Evolutionary conservation across 2,888 invertebrate genomes (phyloP).

Genomic region (Eupithecia vulgata): DNA sequence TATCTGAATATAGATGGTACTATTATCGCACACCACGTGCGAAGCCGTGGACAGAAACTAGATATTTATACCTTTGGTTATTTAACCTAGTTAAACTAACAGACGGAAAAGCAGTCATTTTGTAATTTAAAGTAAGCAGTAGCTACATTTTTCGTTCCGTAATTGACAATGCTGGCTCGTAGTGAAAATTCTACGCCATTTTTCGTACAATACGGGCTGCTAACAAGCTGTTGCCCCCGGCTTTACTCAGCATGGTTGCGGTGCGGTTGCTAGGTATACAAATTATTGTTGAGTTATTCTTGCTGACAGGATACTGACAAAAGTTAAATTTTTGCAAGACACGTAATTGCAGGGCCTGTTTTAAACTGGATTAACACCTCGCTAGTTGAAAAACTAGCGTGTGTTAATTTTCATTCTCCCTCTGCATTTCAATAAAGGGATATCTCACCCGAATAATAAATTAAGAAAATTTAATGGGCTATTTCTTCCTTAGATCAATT

Average conservation of each 20-base stretch:
- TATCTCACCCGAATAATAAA: too few species aligned
- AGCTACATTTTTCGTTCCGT: not conserved
- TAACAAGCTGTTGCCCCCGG: not conserved
- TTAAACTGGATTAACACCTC: too few species aligned
- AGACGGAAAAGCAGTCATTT: not conserved
- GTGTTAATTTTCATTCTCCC: too few species aligned
- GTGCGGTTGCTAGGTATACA: not conserved
- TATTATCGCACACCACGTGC: too few species aligned
- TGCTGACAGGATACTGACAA: not conserved
- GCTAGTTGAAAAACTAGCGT: too few species aligned
- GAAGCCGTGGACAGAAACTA: too few species aligned
- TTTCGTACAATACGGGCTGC: not conserved
- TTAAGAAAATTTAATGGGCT: too few species aligned
- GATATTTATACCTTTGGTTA: not conserved
- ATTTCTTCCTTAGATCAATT: too few species aligned
- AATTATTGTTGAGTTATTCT: not conserved
- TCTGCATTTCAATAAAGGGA: too few species aligned
- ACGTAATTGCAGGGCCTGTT: too few species aligned
- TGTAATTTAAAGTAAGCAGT: not conserved
- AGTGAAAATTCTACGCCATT: not conserved
- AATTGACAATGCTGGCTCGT: not conserved
- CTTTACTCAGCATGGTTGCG: not conserved
- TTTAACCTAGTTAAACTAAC: not conserved
- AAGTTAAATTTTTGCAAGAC: not conserved
- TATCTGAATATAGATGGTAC: too few species aligned